Base-by-base conservation (phyloP, 2,113 vertebrate species). In the Strigops habroptila region DNA sequence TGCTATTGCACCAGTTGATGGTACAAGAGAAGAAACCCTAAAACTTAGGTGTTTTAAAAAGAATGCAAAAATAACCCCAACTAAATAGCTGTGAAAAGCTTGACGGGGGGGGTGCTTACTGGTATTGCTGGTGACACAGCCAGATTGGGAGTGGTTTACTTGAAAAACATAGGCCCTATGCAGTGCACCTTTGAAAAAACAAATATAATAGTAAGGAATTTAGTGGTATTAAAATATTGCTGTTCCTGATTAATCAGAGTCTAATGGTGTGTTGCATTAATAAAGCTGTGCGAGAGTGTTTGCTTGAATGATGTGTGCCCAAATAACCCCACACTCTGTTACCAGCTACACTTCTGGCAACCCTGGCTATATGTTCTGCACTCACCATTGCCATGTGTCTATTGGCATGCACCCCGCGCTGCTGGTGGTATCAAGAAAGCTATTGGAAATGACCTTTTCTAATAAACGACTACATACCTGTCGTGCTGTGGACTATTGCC, bases 401-500 rank as follows among this genome's bases (percentile, higher is more conserved):
- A 5, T 6, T 37, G 39, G 24, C 23, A 48, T 7, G 12, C 43
- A 14, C 37, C 24, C 35, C 0, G 0, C 67, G 9, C n/a, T 60
- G 39, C 28, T 55, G 22, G 18, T 39, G 62, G 4, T 14, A 71
- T 48, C 31, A 44, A 52, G 52, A 69, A 85, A 53, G 16, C 13
- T 22, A 6, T 5, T 55, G 60, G 53, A 60, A 90, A 69, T 6
- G 0, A 27, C 10, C 0, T 17, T n/a, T 14, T 88, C n/a, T 0
- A 31, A 35, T 33, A 17, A 44, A 25, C 0, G 0, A 22, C 16
- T 35, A 6, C 8, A 3, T 11, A 43, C 17, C 52, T 24, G 28
- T 95, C 52, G 0, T 62, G 59, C 76, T 97, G 95, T 88, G 84
- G 73, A 31, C 90, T 95, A 64, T 95, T 95, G 96, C 96, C 97